Conservation (phyloP, 2,888 invertebrate genomes). For the Acleris laterana region DNA sequence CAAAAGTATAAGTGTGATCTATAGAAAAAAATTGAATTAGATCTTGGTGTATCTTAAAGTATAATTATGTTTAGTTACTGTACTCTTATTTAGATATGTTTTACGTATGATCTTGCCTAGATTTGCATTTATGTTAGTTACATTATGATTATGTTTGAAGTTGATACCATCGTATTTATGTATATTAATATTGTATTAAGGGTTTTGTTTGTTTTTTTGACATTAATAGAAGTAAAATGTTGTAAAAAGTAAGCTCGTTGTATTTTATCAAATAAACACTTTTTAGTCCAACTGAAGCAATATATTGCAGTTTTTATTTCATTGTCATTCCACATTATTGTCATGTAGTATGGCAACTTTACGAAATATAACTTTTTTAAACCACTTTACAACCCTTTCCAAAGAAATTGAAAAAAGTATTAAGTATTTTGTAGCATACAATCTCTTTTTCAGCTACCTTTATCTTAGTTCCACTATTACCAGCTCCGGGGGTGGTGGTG, state of each 20-base stretch:
- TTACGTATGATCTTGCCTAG: constrained; percentile 81
- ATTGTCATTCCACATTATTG: not conserved
- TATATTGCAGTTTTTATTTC: constrained; percentile 75
- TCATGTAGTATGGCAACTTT: too few species aligned
- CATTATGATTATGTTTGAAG: constrained; percentile 76
- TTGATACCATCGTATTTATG: constrained; percentile 84
- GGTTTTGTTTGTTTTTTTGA: constrained; percentile 84
- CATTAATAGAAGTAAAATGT: constrained; percentile 84
- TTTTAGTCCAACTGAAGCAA: constrained; percentile 85
- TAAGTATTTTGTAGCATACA: too few species aligned
- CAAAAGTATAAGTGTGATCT: constrained; percentile 83
- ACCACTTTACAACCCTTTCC: too few species aligned
- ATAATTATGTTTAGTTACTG: constrained; percentile 62
- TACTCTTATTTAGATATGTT: constrained; percentile 68
- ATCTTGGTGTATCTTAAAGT: constrained; percentile 70
- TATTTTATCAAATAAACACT: constrained; percentile 85
- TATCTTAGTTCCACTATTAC: too few species aligned
- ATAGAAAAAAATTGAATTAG: constrained; percentile 75
- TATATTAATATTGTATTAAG: constrained; percentile 82
- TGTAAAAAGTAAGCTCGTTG: constrained; percentile 85
- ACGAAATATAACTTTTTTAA: too few species aligned
- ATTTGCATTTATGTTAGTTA: constrained; percentile 83
- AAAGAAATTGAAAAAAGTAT: too few species aligned
- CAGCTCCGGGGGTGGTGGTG: too few species aligned
- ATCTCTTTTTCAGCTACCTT: too few species aligned